Evolutionary conservation across 2,797 vertebrate genomes (phyloP), one percentile per base, ranked within the genome.

Genomic region (Agapornis canus): DNA sequence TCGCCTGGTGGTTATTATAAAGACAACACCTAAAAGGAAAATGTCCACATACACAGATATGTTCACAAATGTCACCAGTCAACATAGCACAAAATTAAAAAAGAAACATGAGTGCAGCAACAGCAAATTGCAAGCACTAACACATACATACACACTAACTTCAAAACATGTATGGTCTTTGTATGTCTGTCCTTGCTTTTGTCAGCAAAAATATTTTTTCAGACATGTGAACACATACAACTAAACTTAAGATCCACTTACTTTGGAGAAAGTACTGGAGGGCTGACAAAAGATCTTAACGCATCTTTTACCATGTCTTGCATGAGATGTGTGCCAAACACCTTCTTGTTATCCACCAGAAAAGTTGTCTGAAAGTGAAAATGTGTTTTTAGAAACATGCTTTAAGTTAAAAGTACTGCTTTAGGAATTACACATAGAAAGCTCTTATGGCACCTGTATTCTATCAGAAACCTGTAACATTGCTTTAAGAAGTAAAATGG

Each of bases 231-330:
- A 89, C 20, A 66, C 3, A 45, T 6, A 3, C 3, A 84, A 72
- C n/a, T 42, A 69, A 70, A 87, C 6, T 57, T 26, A 80, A 51
- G 32, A 65, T 69, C 16, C 77, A 96, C 99, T 98, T 98, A 99
- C 99, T 99, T 99, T 81, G 99, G 97, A 64, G 99, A 99, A 93
- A 99, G 99, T 71, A 99, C 99, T 59, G 99, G 99, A 57, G 99
- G 99, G 95, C 99, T 99, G 92, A 99, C 99, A 42, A 99, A 99
- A 97, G 98, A 99, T 71, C 99, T 98, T 86, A 99, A 97, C 39
- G 99, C 99, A 95, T 99, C 99, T 98, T 99, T 99, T 84, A 99
- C 99, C 99, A 99, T 99, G 94, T 99, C 99, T 97, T 99, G 99
- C 99, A 99, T 99, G 94, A 99, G 98, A 88, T 99, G 99, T 73